phyloP scores from a whole-genome alignment of 2,797 vertebrate species.

The Danionella dracula region DNA sequence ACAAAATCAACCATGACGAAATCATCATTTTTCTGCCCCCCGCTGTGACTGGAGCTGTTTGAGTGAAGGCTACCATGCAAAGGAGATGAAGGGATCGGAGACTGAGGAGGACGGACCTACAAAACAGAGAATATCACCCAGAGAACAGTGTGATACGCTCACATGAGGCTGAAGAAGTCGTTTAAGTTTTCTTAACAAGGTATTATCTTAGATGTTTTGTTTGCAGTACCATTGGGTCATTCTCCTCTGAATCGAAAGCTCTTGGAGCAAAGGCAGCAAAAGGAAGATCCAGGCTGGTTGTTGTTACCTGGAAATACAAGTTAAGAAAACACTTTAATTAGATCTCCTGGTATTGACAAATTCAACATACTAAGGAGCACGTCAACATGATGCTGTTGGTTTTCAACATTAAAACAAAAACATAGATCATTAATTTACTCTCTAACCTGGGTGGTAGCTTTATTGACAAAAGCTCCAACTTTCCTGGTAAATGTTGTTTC shows the following conservation, averaged over 20 bases:
- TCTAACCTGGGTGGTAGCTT: conserved; percentile 74
- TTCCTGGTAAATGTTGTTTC: conserved; percentile 88
- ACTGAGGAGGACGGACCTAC: conserved; percentile 87
- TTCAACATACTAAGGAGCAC: neutral
- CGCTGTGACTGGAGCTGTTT: conserved; percentile 81
- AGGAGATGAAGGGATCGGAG: conserved; percentile 81
- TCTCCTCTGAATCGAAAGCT: conserved; percentile 83
- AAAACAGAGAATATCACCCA: neutral
- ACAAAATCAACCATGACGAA: conserved; percentile 98
- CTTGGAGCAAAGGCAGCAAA: conserved; percentile 93
- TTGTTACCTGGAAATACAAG: conserved; percentile 72
- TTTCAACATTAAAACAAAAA: neutral
- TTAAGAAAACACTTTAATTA: neutral
- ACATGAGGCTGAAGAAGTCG: no score
- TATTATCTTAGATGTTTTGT: neutral
- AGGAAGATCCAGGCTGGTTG: conserved; percentile 89
- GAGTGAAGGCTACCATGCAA: conserved; percentile 91
- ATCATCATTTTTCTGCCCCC: conserved; percentile 84
- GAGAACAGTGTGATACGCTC: no score
- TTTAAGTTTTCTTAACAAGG: no score
- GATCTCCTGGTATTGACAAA: neutral
- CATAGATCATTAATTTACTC: neutral
- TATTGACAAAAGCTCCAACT: conserved; percentile 95
- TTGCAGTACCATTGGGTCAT: conserved; percentile 87
- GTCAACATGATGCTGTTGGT: neutral